phyloP scores from a whole-genome alignment of 2,113 vertebrate genomes.

The Labeo rohita region DNA sequence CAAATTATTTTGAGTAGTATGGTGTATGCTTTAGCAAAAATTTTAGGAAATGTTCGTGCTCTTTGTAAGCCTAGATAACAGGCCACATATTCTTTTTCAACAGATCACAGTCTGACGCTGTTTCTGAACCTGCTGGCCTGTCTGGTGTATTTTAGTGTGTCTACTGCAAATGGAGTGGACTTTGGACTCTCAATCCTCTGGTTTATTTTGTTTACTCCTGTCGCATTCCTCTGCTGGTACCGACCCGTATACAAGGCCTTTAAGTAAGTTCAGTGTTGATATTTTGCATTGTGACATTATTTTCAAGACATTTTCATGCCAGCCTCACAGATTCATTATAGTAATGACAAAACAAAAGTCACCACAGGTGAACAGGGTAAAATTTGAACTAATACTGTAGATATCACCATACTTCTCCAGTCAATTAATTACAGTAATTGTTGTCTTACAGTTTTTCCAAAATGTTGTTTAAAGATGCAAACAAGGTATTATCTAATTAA shows the following conservation, averaged over 20 bases:
- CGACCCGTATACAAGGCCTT: conserved; percentile 97
- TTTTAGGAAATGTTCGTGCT: not conserved
- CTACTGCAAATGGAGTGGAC: conserved; percentile 74
- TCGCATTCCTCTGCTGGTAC: conserved; percentile 96
- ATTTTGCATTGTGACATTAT: not conserved
- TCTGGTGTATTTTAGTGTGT: conserved; percentile 84
- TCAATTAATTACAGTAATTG: not conserved
- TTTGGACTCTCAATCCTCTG: conserved; percentile 96
- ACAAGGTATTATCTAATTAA: not conserved
- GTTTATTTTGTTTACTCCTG: conserved; percentile 94
- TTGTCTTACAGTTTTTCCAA: not conserved
- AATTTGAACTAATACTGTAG: not conserved
- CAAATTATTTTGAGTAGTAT: not conserved
- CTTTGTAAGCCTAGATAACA: not conserved
- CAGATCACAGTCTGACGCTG: conserved; percentile 92
- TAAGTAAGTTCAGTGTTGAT: conserved; percentile 74
- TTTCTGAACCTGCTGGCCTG: conserved; percentile 94
- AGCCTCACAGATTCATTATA: not conserved
- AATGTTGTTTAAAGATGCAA: not conserved
- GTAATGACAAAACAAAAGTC: not conserved
- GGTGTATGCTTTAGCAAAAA: not conserved
- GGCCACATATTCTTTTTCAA: not conserved
- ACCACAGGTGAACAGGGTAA: not conserved
- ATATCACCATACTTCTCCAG: not conserved
- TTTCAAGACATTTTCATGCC: not conserved